These are phyloP conservation scores for Caenorhabditis sp. DNA, from an alignment of 2,888 invertebrate species.

Conservation along the genomic window DNA sequence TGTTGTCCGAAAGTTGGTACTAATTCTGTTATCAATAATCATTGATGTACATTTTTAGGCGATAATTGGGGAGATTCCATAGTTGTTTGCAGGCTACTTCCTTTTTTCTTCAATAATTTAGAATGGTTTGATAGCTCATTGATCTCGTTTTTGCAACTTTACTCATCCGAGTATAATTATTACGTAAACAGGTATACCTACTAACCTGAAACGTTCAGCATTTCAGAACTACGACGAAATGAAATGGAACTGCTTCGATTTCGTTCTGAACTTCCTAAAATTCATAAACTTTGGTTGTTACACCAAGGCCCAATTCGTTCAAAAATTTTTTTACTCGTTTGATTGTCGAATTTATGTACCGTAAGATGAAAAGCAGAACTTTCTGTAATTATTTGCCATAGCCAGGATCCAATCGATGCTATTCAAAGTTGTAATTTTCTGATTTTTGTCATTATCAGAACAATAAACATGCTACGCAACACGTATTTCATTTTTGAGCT, in stretches of 20 bases:
- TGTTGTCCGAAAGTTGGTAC: too few species aligned
- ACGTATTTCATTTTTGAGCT: neutral
- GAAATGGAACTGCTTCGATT: slow-evolving; percentile 62
- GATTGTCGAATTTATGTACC: slow-evolving; percentile 47
- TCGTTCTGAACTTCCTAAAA: slow-evolving; percentile 55
- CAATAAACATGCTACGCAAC: too few species aligned
- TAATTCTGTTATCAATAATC: neutral
- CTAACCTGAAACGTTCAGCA: neutral
- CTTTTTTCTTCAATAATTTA: slow-evolving; percentile 31
- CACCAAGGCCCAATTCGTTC: slow-evolving; percentile 51
- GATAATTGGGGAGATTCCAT: slow-evolving; percentile 49
- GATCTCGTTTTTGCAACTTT: too few species aligned
- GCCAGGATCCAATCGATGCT: too few species aligned
- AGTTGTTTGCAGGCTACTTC: slow-evolving; percentile 26
- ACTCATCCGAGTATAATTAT: slow-evolving; percentile 10
- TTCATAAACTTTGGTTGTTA: slow-evolving; percentile 52
- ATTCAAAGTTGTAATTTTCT: too few species aligned
- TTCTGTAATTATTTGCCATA: too few species aligned
- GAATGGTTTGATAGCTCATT: slow-evolving; percentile 38
- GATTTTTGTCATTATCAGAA: too few species aligned
- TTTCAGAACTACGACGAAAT: slow-evolving; percentile 53
- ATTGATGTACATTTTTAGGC: neutral
- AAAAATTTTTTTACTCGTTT: too few species aligned
- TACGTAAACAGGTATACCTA: too few species aligned
- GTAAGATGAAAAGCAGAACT: neutral